phyloP scores from a whole-genome alignment of 2,113 vertebrate genomes.

The Phalacrocorax brasilianus region DNA sequence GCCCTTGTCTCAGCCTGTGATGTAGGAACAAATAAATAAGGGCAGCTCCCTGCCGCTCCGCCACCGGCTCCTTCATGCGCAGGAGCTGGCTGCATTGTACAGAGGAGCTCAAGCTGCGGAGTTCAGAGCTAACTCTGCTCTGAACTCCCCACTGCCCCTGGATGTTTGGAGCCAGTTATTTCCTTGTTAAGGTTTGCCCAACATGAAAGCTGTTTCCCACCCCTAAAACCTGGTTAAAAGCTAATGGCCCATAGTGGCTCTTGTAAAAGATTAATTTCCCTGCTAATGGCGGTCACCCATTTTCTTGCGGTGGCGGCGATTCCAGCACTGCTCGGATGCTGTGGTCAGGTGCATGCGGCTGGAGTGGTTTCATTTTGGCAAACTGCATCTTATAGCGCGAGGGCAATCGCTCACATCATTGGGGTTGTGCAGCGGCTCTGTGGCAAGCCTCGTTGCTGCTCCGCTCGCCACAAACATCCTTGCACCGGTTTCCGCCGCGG shows the following conservation, averaged over 20 bases:
- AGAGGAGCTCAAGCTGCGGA: neutral
- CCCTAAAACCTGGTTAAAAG: neutral
- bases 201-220: constrained; percentile 15
- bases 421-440: neutral
- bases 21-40: constrained; percentile 34
- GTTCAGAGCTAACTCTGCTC: neutral
- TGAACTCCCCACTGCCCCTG: neutral
- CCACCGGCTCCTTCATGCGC: neutral
- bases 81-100: neutral
- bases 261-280: neutral
- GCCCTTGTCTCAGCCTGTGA: neutral
- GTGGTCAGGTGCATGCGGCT: accelerated
- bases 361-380: neutral
- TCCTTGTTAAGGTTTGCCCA: neutral
- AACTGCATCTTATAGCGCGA: neutral
- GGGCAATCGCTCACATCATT: accelerated
- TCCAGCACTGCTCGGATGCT: accelerated
- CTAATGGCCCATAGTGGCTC: neutral
- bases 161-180: constrained; percentile 23
- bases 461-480: neutral
- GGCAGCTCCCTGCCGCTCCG: constrained; percentile 23
- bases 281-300: neutral
- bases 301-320: accelerated
- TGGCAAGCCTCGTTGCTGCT: accelerated
- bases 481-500: accelerated